These are phyloP conservation scores for Paracyclopina nana DNA, from an alignment of 1,140 invertebrate species.

Conservation along the genomic window DNA sequence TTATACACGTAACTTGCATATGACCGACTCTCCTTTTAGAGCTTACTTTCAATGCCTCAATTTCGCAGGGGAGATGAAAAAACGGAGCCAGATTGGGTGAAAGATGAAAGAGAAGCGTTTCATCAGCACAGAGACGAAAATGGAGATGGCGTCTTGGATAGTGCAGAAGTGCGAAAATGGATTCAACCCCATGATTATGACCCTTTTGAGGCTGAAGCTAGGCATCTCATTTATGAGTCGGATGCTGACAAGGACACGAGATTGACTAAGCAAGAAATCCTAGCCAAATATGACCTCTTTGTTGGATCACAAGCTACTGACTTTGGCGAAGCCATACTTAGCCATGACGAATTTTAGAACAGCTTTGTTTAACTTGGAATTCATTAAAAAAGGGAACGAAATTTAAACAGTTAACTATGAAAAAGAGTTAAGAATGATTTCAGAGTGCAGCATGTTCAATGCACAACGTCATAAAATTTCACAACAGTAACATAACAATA, in stretches of 20 bases:
- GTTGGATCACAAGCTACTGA: conserved; percentile 96
- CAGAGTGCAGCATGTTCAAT: no score
- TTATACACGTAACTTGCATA: no score
- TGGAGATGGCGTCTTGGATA: conserved; percentile 69
- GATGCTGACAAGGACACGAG: conserved; percentile 74
- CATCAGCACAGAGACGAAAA: conserved; percentile 47
- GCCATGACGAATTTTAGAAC: conserved; percentile 92
- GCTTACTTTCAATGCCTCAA: no score
- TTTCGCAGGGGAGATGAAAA: conserved; percentile 28
- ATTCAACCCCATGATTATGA: conserved; percentile 90
- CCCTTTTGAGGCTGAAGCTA: conserved; percentile 82
- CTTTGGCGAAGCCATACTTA: conserved; percentile 80
- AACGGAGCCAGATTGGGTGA: conserved; percentile 81
- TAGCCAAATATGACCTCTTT: conserved; percentile 91
- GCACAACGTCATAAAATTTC: no score
- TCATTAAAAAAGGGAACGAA: no score
- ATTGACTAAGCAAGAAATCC: conserved; percentile 72
- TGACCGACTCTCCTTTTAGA: no score
- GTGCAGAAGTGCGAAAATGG: conserved; percentile 63
- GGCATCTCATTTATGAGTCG: conserved; percentile 84
- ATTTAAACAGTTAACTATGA: no score
- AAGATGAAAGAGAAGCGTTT: conserved; percentile 81
- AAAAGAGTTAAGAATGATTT: no score
- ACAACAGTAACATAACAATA: no score
- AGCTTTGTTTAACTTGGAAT: no score